These are phyloP conservation scores for Eretmocerus hayati DNA, from an alignment of 2,888 invertebrate species.

Conservation along the genomic window DNA sequence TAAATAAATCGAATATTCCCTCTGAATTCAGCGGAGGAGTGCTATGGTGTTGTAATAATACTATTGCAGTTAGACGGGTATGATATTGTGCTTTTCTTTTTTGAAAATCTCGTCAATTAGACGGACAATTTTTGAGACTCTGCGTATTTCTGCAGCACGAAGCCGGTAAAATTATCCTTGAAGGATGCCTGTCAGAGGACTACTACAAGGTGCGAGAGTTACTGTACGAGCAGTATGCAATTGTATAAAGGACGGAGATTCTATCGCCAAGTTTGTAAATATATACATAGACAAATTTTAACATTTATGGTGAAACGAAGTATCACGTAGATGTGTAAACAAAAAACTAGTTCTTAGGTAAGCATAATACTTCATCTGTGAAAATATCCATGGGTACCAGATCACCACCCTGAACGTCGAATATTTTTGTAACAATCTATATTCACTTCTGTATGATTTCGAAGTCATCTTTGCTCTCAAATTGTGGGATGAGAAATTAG, in stretches of 20 bases:
- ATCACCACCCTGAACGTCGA: too few species aligned
- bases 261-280: slow-evolving; percentile 6
- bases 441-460: too few species aligned
- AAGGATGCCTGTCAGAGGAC: slow-evolving; percentile 90
- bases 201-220: slow-evolving; percentile 89
- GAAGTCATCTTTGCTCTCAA: too few species aligned
- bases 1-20: slow-evolving; percentile 65
- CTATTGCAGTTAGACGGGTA: slow-evolving; percentile 80
- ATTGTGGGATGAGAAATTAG: too few species aligned
- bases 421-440: too few species aligned
- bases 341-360: too few species aligned
- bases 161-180: slow-evolving; percentile 83
- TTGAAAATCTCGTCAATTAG: neutral
- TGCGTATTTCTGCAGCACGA: slow-evolving; percentile 63
- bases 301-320: neutral
- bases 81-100: slow-evolving; percentile 28
- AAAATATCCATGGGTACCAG: too few species aligned
- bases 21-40: slow-evolving; percentile 90
- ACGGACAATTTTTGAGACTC: neutral
- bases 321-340: too few species aligned
- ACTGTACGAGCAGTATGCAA: slow-evolving; percentile 94
- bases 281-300: slow-evolving; percentile 2
- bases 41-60: slow-evolving; percentile 87
- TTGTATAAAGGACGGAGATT: slow-evolving; percentile 57
- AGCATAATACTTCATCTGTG: too few species aligned